These are phyloP conservation scores for Uropetala carovei DNA, from an alignment of 2,888 invertebrate species.

Conservation along the genomic window DNA sequence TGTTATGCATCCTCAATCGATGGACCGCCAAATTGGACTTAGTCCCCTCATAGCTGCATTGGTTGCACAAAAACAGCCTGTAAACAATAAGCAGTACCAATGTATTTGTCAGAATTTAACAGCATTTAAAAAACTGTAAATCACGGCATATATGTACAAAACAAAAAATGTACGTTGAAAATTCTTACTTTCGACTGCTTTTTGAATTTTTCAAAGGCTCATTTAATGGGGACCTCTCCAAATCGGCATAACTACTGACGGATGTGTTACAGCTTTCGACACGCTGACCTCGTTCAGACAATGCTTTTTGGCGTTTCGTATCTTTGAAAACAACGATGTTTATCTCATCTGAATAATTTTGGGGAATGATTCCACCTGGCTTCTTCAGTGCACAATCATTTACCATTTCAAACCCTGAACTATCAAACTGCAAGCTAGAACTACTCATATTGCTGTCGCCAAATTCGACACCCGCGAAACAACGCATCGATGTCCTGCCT, in stretches of 20 bases:
- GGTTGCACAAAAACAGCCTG: constrained; percentile 7
- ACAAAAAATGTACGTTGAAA: background rate
- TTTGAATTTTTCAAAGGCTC: background rate
- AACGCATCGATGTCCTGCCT: no score
- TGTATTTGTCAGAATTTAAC: background rate
- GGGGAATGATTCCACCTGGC: background rate
- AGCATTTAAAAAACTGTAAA: background rate
- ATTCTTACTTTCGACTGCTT: constrained; percentile 4
- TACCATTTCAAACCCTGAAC: no score
- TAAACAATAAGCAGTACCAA: background rate
- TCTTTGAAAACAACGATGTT: constrained; percentile 53
- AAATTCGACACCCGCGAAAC: no score
- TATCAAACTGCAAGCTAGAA: no score
- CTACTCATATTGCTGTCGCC: no score
- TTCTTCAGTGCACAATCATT: no score
- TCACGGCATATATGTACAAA: no score
- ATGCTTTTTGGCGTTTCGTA: background rate
- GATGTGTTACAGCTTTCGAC: background rate
- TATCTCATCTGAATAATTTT: constrained; percentile 21
- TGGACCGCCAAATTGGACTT: constrained; percentile 36
- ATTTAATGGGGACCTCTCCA: background rate
- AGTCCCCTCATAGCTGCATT: constrained; percentile 53
- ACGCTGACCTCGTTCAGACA: background rate
- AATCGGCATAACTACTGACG: background rate
- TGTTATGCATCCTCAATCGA: constrained; percentile 45